Evolutionary conservation across 2,113 vertebrate species (phyloP).

Genomic region (Zosterops lateralis): DNA sequence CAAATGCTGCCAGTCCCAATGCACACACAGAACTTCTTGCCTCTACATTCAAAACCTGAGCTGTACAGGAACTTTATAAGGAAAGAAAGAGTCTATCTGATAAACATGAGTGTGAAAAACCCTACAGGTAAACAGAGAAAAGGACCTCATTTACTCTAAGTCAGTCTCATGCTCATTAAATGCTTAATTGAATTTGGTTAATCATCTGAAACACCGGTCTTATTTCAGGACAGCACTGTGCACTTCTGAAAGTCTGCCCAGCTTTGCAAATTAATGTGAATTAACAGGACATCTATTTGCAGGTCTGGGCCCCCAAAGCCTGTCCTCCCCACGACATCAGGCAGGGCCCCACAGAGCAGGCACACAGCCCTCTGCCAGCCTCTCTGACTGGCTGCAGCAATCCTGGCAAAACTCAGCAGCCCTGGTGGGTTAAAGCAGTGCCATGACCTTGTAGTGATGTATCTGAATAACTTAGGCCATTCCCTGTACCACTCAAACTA

Average conservation of each 20-base stretch:
- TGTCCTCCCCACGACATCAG: accelerated
- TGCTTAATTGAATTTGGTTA: neutral
- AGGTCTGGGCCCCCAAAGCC: neutral
- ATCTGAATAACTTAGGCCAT: too few species aligned
- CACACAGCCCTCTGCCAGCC: accelerated
- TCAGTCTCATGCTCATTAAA: neutral
- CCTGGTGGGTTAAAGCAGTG: neutral
- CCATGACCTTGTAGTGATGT: neutral
- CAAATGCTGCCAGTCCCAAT: neutral
- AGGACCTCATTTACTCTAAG: neutral
- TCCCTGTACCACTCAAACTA: too few species aligned
- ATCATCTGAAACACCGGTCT: neutral
- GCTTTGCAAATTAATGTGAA: neutral
- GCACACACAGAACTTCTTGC: neutral
- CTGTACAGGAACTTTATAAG: neutral
- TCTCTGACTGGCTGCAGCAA: neutral
- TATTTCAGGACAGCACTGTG: neutral
- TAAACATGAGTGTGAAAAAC: neutral
- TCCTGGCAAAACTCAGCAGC: neutral
- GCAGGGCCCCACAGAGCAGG: neutral
- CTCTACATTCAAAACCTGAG: neutral
- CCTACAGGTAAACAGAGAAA: neutral
- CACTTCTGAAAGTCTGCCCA: neutral
- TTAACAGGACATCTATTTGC: neutral
- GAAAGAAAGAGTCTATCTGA: neutral